phyloP scores from a whole-genome alignment of 2,888 invertebrate species.

The Fragum fragum region DNA sequence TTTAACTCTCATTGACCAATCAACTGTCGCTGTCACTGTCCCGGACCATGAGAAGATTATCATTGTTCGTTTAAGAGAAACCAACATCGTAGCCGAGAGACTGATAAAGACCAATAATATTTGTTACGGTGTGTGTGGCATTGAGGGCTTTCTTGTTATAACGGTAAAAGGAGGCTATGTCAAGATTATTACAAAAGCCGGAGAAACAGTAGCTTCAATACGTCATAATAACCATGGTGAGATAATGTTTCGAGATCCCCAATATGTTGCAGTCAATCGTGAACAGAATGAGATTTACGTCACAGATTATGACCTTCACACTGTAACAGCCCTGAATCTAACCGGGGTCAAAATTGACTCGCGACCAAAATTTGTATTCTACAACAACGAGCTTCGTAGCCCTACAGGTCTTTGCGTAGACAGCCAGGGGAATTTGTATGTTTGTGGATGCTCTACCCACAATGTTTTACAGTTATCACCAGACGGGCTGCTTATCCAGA shows the following conservation, averaged over 20 bases:
- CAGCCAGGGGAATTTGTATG: slow-evolving; percentile 53
- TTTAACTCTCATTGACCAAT: slow-evolving; percentile 54
- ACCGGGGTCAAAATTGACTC: slow-evolving; percentile 56
- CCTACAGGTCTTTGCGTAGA: slow-evolving; percentile 64
- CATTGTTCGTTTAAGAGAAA: slow-evolving; percentile 56
- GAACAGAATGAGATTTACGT: slow-evolving; percentile 64
- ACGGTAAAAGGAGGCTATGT: slow-evolving; percentile 66
- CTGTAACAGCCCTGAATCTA: slow-evolving; percentile 52
- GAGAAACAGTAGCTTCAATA: slow-evolving; percentile 62
- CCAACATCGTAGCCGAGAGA: slow-evolving; percentile 54
- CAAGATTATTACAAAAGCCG: slow-evolving; percentile 61
- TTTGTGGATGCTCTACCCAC: slow-evolving; percentile 64
- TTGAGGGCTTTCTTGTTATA: slow-evolving; percentile 60
- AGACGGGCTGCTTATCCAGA: slow-evolving; percentile 46
- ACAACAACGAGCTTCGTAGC: slow-evolving; percentile 58
- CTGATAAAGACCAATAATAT: slow-evolving; percentile 62
- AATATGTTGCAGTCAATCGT: slow-evolving; percentile 57
- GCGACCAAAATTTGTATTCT: slow-evolving; percentile 61
- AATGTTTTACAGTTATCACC: slow-evolving; percentile 56
- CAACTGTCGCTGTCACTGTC: slow-evolving; percentile 59
- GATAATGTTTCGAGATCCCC: slow-evolving; percentile 59
- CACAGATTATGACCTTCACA: slow-evolving; percentile 56
- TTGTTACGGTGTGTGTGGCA: slow-evolving; percentile 59
- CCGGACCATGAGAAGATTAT: slow-evolving; percentile 66
- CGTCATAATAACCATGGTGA: slow-evolving; percentile 58